Conservation (phyloP, 2,888 invertebrate genomes). For the Arctia plantaginis region DNA sequence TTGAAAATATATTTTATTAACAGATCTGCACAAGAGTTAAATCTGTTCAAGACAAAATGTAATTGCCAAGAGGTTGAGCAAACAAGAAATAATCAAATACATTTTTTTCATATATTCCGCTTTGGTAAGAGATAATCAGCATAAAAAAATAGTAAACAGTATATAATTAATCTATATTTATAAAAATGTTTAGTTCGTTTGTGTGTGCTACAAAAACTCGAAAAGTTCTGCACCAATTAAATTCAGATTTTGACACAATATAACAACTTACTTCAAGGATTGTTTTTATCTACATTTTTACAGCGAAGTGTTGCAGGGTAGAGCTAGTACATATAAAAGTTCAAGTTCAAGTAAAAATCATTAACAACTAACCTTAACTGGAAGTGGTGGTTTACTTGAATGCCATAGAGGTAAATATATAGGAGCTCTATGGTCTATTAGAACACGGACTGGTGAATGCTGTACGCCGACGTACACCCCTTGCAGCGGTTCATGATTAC, state of each 20-base stretch:
- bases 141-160: neutral
- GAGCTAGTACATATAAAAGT: neutral
- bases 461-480: slow-evolving; percentile 84
- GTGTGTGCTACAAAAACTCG: no score
- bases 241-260: no score
- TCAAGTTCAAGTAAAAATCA: neutral
- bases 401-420: slow-evolving; percentile 85
- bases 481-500: slow-evolving; percentile 79
- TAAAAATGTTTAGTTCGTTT: no score
- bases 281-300: no score
- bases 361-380: slow-evolving; percentile 78
- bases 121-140: neutral
- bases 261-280: no score
- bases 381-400: slow-evolving; percentile 80
- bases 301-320: no score
- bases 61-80: neutral
- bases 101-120: neutral
- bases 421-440: slow-evolving; percentile 86
- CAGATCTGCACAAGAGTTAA: neutral
- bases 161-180: no score
- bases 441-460: slow-evolving; percentile 80
- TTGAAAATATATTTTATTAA: neutral
- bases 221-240: no score
- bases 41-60: neutral
- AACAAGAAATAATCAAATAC: neutral